Evolutionary conservation across 2,888 invertebrate species (phyloP), one percentile per base, ranked within the genome.

Genomic region (Trichogramma evanescens): DNA sequence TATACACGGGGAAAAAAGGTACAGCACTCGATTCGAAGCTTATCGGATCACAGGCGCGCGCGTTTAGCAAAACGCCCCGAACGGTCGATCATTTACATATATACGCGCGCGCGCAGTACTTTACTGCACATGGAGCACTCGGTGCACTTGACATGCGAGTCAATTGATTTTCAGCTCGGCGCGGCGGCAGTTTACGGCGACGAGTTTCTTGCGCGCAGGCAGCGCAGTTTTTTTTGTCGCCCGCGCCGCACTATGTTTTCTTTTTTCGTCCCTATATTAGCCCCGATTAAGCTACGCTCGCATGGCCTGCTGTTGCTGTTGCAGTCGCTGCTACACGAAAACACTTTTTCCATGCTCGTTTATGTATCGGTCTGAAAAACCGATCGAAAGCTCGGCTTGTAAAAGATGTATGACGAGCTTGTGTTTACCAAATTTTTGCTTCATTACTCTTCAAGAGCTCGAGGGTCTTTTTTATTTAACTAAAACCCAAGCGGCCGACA

Each of bases 71-170:
- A 49, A 61, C 53, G 45, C 45, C 44, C 54, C 44, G 13, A 56
- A 10, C 46, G 9, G 13, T 52, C 58, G 48, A 61, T 58, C 48
- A 61, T 61, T 61, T 58, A 51, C 58, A 54, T 58, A 26, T 2
- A 54, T 58, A 26, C 3, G 26, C 26, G 13, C 13, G 13, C 13
- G 13, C 13, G 26, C 26, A 26, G 26, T 26, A 26, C 26, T 26
- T 26, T 26, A 26, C 26, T 26, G 3, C 26, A 26, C 26, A 26
- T 26, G 26, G 26, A 26, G 61, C 61, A 55, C 57, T 52, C 50
- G 51, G 50, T 61, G 54, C 58, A 58, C 61, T 61, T 58, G 61
- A 58, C 61, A 54, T 61, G 57, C 61, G 58, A 61, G 46, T 13
- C 51, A 51, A 58, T 59, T 59, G 55, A 56, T 59, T 59, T 59